A percentile compares a stretch with the other conserved stretches of the same genome.
Conservation (phyloP, 2,797 vertebrate genomes). For the Lepidocolaptes lacrymiger region DNA sequence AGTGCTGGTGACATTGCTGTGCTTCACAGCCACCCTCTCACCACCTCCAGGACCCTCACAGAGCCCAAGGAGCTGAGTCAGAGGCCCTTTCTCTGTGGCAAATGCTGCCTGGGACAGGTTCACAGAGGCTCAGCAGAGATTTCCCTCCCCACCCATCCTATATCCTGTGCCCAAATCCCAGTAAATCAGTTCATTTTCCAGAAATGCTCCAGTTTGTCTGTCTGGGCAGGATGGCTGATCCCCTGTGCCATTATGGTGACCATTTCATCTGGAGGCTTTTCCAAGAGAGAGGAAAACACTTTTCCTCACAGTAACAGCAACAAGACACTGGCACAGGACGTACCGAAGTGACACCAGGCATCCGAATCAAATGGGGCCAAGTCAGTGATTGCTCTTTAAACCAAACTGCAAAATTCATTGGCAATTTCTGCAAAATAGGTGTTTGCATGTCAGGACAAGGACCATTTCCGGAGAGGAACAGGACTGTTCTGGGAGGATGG, state of each 20-base stretch:
- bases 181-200: background rate
- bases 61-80: background rate
- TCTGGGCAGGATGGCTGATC: background rate
- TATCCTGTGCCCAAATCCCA: background rate
- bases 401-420: background rate
- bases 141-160: background rate
- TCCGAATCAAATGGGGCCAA: background rate
- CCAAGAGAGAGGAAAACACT: background rate
- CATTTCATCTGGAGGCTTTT: background rate
- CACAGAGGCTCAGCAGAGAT: background rate
- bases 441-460: background rate
- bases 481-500: rapidly evolving
- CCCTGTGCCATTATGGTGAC: background rate
- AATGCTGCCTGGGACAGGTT: too few species aligned
- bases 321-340: rapidly evolving
- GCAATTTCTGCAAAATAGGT: background rate
- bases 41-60: rapidly evolving
- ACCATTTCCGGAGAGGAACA: too few species aligned
- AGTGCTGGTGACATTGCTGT: background rate
- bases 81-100: background rate
- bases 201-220: background rate
- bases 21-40: background rate
- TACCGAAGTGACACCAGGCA: background rate
- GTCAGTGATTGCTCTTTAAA: background rate
- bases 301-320: background rate